phyloP scores from a whole-genome alignment of 2,888 invertebrate genomes.

The Euspilapteryx auroguttella region DNA sequence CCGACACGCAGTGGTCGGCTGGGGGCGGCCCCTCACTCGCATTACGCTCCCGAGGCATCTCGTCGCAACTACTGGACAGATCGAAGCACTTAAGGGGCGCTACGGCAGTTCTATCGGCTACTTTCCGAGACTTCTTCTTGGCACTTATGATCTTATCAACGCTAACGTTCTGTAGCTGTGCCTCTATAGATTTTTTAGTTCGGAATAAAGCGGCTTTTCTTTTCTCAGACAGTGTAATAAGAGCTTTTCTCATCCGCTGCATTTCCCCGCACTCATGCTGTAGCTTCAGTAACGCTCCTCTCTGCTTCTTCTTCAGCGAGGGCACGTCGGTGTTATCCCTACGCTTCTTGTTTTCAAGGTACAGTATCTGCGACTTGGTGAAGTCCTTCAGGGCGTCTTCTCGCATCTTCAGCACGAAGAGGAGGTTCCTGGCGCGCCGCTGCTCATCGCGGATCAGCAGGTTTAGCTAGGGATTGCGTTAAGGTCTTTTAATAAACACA shows the following conservation, averaged over 20 bases:
- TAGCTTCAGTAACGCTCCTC: slow-evolving; percentile 64
- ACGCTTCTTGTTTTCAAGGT: slow-evolving; percentile 49
- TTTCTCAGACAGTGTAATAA: slow-evolving; percentile 39
- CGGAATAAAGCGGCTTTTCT: slow-evolving; percentile 43
- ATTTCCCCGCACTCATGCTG: slow-evolving; percentile 72
- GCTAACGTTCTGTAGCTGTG: slow-evolving; percentile 33
- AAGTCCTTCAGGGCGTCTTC: slow-evolving; percentile 52
- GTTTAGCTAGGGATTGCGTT: slow-evolving; percentile 36
- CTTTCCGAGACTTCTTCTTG: slow-evolving; percentile 27
- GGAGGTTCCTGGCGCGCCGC: slow-evolving; percentile 44
- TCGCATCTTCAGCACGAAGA: slow-evolving; percentile 46
- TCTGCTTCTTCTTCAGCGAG: slow-evolving; percentile 66
- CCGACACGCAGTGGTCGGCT: slow-evolving; percentile 31
- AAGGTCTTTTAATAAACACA: slow-evolving; percentile 3
- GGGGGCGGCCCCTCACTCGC: slow-evolving; percentile 21
- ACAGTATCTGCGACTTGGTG: slow-evolving; percentile 49
- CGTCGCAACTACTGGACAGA: slow-evolving; percentile 43
- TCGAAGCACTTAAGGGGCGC: slow-evolving; percentile 48
- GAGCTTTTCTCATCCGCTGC: slow-evolving; percentile 54
- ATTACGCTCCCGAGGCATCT: slow-evolving; percentile 19
- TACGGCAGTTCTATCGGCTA: slow-evolving; percentile 6
- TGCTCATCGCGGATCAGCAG: slow-evolving; percentile 55
- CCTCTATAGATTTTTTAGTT: slow-evolving; percentile 44
- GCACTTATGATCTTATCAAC: slow-evolving; percentile 34
- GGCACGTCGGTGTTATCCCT: slow-evolving; percentile 46